These are phyloP conservation scores for Tipula vernalis DNA, from an alignment of 2,888 invertebrate genomes.

Conservation along the genomic window DNA sequence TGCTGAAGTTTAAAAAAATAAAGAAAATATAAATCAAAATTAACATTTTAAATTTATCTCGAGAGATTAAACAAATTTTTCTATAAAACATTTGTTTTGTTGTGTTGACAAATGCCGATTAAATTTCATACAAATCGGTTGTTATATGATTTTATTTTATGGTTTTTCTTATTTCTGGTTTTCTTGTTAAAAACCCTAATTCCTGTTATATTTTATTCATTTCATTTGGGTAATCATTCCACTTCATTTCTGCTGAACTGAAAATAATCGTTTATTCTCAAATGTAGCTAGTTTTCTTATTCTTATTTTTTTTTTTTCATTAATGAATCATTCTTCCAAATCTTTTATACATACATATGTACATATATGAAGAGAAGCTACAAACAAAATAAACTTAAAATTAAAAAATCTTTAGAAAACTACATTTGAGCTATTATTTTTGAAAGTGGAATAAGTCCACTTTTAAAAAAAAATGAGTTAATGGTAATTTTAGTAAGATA, in stretches of 20 bases:
- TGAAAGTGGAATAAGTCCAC: too few species aligned
- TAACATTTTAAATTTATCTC: not conserved
- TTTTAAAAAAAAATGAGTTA: too few species aligned
- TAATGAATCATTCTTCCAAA: not conserved
- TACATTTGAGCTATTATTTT: not conserved
- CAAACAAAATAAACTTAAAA: not conserved
- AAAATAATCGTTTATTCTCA: not conserved
- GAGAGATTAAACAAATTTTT: not conserved
- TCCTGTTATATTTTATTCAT: not conserved
- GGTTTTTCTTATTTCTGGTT: not conserved
- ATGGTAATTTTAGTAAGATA: too few species aligned
- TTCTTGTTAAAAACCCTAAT: not conserved
- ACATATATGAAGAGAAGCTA: not conserved
- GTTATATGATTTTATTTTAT: not conserved
- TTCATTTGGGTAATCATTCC: not conserved
- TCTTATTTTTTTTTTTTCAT: not conserved
- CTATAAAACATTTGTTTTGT: not conserved
- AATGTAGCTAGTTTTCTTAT: not conserved
- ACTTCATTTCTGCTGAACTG: not conserved
- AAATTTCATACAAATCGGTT: not conserved
- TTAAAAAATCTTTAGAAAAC: not conserved
- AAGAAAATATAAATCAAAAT: not conserved
- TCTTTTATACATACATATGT: too few species aligned
- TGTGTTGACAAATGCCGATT: not conserved
- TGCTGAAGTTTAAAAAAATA: not conserved